A percentile compares a stretch with the other conserved stretches of the same genome.
Evolutionary conservation across 35 echinoderm and acorn worm genomes (phyloP).

Genomic region (Ophioderma brevispina): DNA sequence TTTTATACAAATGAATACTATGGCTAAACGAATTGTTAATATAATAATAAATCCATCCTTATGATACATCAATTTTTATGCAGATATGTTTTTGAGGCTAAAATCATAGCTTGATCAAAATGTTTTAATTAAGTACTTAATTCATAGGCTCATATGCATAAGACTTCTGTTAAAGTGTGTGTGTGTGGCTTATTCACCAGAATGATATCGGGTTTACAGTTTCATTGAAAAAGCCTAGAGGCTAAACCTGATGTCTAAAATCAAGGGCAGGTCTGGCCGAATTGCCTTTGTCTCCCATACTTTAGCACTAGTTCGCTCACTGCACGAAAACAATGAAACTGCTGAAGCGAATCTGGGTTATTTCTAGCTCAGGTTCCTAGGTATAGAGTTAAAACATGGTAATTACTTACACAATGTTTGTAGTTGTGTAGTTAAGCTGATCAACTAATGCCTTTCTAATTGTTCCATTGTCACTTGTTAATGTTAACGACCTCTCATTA

Average conservation of each 20-base stretch:
- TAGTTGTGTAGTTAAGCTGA: neutral
- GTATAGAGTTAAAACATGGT: neutral
- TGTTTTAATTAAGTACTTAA: too few species aligned
- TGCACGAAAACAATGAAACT: too few species aligned
- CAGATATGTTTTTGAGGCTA: neutral
- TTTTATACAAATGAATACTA: neutral
- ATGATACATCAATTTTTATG: neutral
- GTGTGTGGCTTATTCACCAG: neutral
- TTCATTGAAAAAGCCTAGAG: too few species aligned
- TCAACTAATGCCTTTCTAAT: neutral
- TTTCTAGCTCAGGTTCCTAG: too few species aligned
- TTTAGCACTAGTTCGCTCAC: too few species aligned
- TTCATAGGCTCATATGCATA: too few species aligned
- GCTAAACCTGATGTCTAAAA: too few species aligned
- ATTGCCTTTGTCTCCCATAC: too few species aligned
- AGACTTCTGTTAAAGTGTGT: neutral
- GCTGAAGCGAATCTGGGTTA: too few species aligned
- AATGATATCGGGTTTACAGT: too few species aligned
- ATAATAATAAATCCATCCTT: neutral
- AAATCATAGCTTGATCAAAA: neutral
- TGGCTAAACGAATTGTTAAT: neutral
- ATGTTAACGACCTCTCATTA: neutral
- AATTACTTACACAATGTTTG: neutral
- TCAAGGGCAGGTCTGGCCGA: too few species aligned
- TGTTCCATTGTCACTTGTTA: neutral